Evolutionary conservation across 2,113 vertebrate species (phyloP).

Genomic region (Rhinoderma darwinii): DNA sequence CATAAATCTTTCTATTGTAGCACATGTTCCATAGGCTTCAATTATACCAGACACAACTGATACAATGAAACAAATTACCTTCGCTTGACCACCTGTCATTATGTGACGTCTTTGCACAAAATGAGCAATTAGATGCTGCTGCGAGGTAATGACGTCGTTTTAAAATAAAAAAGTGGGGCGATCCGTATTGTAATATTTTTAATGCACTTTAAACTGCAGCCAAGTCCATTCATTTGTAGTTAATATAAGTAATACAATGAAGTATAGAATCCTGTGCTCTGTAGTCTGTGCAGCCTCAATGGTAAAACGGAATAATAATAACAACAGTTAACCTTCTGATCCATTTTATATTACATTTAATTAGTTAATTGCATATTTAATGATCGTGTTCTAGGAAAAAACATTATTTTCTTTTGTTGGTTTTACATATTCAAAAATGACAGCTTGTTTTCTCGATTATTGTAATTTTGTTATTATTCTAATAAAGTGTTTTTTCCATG

Average conservation of each 20-base stretch:
- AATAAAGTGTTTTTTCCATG: too few species aligned
- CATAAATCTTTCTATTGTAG: slow-evolving; percentile 49
- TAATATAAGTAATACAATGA: slow-evolving; percentile 4
- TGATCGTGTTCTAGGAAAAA: neutral
- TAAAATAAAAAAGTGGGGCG: slow-evolving; percentile 2
- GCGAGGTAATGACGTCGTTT: neutral
- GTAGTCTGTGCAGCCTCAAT: neutral
- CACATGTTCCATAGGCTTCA: slow-evolving; percentile 49
- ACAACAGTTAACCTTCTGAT: neutral
- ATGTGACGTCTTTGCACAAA: slow-evolving; percentile 47
- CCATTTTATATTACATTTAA: neutral
- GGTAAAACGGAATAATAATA: neutral
- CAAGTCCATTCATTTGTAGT: slow-evolving; percentile 1
- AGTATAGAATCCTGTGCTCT: neutral
- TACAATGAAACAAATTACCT: slow-evolving; percentile 56
- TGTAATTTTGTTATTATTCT: too few species aligned
- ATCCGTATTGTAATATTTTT: slow-evolving; percentile 16
- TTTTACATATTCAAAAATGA: too few species aligned
- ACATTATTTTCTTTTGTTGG: too few species aligned
- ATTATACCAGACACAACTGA: slow-evolving; percentile 50
- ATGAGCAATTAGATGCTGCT: slow-evolving; percentile 40
- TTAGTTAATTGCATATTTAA: neutral
- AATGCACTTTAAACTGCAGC: slow-evolving; percentile 20
- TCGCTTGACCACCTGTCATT: slow-evolving; percentile 56
- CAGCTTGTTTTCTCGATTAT: too few species aligned